These are phyloP conservation scores for Botia kubotai DNA, from an alignment of 2,797 vertebrate genomes.

Conservation along the genomic window DNA sequence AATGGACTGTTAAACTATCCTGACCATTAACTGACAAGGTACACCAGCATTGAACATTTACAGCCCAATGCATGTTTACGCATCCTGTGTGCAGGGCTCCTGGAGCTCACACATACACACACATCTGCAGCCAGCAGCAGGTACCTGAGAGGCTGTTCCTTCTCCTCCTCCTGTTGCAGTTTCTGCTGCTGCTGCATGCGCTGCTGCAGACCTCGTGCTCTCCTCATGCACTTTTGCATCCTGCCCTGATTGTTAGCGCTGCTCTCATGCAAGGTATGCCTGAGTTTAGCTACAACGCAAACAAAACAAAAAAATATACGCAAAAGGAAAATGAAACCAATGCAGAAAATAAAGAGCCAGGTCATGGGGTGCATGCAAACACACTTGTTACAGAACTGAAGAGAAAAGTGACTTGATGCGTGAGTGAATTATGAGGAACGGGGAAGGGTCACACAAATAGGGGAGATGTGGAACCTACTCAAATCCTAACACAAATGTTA, in stretches of 20 bases:
- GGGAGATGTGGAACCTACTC: conserved; percentile 20
- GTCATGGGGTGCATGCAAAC: conserved; percentile 70
- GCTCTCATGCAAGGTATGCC: conserved; percentile 88
- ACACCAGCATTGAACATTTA: neutral
- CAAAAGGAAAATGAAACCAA: conserved; percentile 72
- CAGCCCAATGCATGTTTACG: conserved; percentile 14
- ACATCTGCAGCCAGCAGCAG: conserved; percentile 58
- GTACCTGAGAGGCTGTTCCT: conserved; percentile 85
- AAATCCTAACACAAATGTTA: conserved; percentile 18
- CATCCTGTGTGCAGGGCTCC: conserved; percentile 39
- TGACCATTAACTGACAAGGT: neutral
- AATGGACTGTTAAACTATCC: neutral
- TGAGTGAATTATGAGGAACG: conserved; percentile 29
- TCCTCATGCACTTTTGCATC: conserved; percentile 95
- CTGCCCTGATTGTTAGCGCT: conserved; percentile 90
- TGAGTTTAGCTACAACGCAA: conserved; percentile 96
- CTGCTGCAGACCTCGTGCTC: conserved; percentile 92
- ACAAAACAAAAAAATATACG: conserved; percentile 66
- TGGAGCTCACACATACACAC: conserved; percentile 43
- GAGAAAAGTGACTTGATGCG: conserved; percentile 48
- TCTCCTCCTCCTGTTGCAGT: conserved; percentile 71
- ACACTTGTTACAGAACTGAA: conserved; percentile 53
- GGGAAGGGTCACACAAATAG: conserved; percentile 17
- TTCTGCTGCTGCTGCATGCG: conserved; percentile 87
- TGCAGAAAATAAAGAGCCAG: conserved; percentile 63